These are phyloP conservation scores for Tyria jacobaeae DNA, from an alignment of 2,888 invertebrate species.

Conservation along the genomic window DNA sequence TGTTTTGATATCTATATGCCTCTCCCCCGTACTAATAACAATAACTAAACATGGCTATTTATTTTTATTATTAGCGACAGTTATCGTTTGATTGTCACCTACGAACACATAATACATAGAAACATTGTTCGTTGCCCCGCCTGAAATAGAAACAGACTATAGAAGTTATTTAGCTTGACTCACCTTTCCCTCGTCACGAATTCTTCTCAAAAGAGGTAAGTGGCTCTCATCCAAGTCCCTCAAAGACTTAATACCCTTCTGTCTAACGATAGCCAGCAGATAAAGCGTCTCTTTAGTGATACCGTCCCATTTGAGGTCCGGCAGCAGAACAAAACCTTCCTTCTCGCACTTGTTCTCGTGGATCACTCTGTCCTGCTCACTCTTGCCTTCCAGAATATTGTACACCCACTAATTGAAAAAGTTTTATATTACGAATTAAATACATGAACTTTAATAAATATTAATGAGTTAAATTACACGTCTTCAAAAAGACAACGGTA, in stretches of 20 bases:
- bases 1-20: no score
- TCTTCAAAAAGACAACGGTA: no score
- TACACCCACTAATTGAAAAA: constrained; percentile 94
- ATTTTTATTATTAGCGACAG: no score
- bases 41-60: no score
- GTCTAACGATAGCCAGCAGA: constrained; percentile 92
- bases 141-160: no score
- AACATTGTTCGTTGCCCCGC: no score
- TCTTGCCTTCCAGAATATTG: constrained; percentile 97
- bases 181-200: constrained; percentile 91
- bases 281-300: constrained; percentile 92
- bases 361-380: constrained; percentile 95
- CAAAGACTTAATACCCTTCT: constrained; percentile 92
- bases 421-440: neutral
- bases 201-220: constrained; percentile 93
- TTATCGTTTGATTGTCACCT: no score
- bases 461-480: no score
- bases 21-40: no score
- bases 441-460: neutral
- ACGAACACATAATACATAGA: no score
- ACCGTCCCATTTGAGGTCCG: constrained; percentile 99
- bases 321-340: constrained; percentile 95
- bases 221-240: constrained; percentile 93
- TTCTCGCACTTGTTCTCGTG: constrained; percentile 89
- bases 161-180: constrained; percentile 29